phyloP scores from a whole-genome alignment of 2,797 vertebrate genomes.

The Myoxocephalus aenaeus region DNA sequence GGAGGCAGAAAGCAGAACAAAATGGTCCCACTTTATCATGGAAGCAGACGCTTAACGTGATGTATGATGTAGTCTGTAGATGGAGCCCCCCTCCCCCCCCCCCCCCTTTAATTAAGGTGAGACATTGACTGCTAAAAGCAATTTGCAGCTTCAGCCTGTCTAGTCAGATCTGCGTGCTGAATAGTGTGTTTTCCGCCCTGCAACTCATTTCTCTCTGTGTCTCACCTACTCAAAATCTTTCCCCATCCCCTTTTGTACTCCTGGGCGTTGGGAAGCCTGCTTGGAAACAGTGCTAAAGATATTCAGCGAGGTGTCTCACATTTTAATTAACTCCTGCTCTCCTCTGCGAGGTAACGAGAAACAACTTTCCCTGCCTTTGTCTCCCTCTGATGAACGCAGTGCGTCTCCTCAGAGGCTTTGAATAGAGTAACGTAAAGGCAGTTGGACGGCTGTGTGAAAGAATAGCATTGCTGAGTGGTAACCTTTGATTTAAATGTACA shows the following conservation, averaged over 20 bases:
- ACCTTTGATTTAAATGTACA: slow-evolving; percentile 61
- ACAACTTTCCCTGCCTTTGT: slow-evolving; percentile 52
- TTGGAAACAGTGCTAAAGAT: slow-evolving; percentile 66
- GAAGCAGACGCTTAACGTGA: slow-evolving; percentile 62
- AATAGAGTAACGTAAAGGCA: slow-evolving; percentile 6
- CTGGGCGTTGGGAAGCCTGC: slow-evolving; percentile 43
- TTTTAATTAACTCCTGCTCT: slow-evolving; percentile 74
- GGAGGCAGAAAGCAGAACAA: slow-evolving; percentile 5
- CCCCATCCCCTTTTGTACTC: slow-evolving; percentile 40
- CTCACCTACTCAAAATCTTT: slow-evolving; percentile 46
- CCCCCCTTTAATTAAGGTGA: slow-evolving; percentile 81
- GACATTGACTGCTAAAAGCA: slow-evolving; percentile 85
- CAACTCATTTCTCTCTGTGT: slow-evolving; percentile 53
- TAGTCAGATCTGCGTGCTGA: slow-evolving; percentile 57
- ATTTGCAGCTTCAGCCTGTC: slow-evolving; percentile 79
- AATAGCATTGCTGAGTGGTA: slow-evolving; percentile 27
- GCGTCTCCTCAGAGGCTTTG: slow-evolving; percentile 33
- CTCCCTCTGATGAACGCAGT: slow-evolving; percentile 39
- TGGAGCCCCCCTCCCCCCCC: slow-evolving; percentile 34
- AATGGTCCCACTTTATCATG: slow-evolving; percentile 53
- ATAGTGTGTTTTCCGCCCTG: slow-evolving; percentile 54
- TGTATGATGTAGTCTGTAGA: slow-evolving; percentile 42
- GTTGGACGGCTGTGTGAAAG: neutral
- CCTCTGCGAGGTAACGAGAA: slow-evolving; percentile 46
- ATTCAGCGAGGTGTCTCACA: slow-evolving; percentile 72